Percentiles rank a stretch among this genome's conserved stretches.
Evolutionary conservation across 2,888 invertebrate species (phyloP).

Genomic region (Andricus curvator): DNA sequence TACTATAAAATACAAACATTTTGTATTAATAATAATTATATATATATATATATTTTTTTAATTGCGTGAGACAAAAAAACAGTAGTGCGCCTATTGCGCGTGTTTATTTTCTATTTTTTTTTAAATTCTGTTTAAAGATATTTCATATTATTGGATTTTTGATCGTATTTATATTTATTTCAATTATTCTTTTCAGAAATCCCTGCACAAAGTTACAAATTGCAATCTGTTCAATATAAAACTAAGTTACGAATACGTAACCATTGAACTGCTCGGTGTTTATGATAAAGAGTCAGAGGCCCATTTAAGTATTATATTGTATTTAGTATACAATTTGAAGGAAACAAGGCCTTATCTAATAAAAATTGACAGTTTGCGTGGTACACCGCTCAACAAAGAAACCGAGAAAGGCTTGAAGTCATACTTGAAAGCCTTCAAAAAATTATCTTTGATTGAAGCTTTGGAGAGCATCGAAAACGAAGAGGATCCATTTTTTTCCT

Average conservation of each 20-base stretch:
- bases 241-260: background rate
- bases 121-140: background rate
- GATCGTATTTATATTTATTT: background rate
- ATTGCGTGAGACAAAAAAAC: too few species aligned
- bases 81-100: too few species aligned
- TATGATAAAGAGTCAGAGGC: conserved; percentile 41
- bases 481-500: background rate
- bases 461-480: conserved; percentile 3
- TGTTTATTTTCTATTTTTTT: background rate
- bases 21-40: too few species aligned
- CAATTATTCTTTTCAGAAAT: conserved; percentile 18
- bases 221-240: background rate
- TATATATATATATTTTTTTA: too few species aligned
- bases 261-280: conserved; percentile 47
- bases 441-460: conserved; percentile 37
- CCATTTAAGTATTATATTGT: conserved; percentile 53
- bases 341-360: conserved; percentile 57
- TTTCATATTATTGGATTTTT: background rate
- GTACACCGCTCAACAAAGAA: conserved; percentile 19
- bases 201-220: background rate
- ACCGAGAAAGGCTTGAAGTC: conserved; percentile 42
- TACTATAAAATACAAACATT: too few species aligned
- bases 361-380: conserved; percentile 48
- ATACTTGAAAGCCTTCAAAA: conserved; percentile 55
- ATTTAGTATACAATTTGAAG: conserved; percentile 57